Percentiles rank a stretch among this genome's conserved stretches.
phyloP scores from a whole-genome alignment of 2,797 vertebrate genomes.

The Lindbergichthys nudifrons region DNA sequence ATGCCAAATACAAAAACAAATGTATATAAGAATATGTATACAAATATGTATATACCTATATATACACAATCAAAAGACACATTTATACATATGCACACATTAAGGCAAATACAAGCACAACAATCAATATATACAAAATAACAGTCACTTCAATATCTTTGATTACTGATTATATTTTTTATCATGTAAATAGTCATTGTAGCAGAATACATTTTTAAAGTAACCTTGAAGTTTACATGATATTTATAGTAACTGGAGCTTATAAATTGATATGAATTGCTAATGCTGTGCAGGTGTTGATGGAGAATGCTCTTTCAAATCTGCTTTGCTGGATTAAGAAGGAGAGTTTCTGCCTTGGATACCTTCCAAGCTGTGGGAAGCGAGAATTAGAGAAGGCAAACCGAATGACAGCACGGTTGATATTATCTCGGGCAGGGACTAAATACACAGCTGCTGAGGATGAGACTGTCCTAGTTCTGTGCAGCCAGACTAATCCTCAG shows the following conservation, averaged over 20 bases:
- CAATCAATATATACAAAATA: no score
- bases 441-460: constrained; percentile 43
- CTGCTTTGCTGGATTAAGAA: constrained; percentile 18
- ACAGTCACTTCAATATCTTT: no score
- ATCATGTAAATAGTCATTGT: no score
- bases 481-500: constrained; percentile 31
- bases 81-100: no score
- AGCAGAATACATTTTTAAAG: no score
- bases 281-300: constrained; percentile 28
- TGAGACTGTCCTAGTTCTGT: constrained; percentile 56
- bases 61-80: no score
- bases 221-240: neutral
- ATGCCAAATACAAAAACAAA: no score
- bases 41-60: no score
- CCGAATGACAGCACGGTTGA: constrained; percentile 35
- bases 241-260: constrained; percentile 19
- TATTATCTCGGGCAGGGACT: constrained; percentile 50
- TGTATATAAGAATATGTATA: no score
- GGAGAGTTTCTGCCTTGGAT: constrained; percentile 28
- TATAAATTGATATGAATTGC: constrained; percentile 45
- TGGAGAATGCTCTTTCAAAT: constrained; percentile 17
- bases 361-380: constrained; percentile 39
- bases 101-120: no score
- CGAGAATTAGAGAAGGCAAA: constrained; percentile 53
- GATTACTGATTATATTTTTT: no score